Evolutionary conservation across 2,113 vertebrate genomes (phyloP).

Genomic region (Bubalus kerabau): DNA sequence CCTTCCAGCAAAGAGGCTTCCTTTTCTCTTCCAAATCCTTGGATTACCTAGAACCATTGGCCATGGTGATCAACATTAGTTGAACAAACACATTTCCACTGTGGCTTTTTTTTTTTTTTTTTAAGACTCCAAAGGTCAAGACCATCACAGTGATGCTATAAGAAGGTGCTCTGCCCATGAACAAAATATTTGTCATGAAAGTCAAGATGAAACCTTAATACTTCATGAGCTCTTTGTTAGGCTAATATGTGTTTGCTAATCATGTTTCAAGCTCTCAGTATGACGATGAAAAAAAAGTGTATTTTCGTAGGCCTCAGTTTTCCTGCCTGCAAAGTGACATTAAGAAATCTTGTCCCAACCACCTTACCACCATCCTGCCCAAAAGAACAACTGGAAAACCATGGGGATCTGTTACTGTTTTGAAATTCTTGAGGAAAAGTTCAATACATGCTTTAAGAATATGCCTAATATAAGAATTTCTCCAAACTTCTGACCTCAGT

Average conservation of each 20-base stretch:
- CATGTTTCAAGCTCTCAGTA: neutral
- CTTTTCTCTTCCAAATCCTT: neutral
- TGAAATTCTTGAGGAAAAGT: neutral
- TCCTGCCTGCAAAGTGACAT: neutral
- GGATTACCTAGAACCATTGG: neutral
- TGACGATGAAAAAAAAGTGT: neutral
- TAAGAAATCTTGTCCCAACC: neutral
- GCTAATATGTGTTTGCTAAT: neutral
- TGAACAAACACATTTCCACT: neutral
- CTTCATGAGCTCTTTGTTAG: neutral
- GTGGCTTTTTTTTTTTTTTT: neutral
- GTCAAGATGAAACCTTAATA: neutral
- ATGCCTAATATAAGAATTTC: neutral
- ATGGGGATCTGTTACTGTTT: neutral
- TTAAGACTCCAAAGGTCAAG: neutral
- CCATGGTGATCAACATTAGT: neutral
- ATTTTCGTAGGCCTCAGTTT: neutral
- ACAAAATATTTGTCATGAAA: neutral
- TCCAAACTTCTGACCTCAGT: neutral
- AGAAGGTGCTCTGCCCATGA: neutral
- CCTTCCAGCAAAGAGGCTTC: neutral
- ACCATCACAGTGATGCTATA: neutral
- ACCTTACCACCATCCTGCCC: neutral
- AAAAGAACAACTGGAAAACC: neutral
- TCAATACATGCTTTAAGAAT: neutral